These are phyloP conservation scores for Tenualosa ilisha DNA, from an alignment of 2,797 vertebrate genomes.

Conservation along the genomic window DNA sequence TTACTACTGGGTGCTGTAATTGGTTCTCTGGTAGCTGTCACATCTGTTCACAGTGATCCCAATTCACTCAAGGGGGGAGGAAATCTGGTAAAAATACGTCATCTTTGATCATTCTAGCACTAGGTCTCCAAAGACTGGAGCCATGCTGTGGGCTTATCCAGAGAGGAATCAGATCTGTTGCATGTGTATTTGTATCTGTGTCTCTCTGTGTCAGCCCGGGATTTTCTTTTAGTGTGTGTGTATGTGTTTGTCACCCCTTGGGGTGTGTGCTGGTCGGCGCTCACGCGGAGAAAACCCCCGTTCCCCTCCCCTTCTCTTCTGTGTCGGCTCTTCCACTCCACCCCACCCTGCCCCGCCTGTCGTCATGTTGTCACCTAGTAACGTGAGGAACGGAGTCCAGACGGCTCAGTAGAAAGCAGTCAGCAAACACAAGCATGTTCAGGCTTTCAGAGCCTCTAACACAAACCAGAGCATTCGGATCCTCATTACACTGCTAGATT, in stretches of 20 bases:
- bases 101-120: neutral
- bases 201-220: neutral
- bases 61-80: neutral
- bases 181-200: neutral
- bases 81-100: neutral
- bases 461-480: neutral
- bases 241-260: neutral
- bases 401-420: neutral
- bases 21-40: constrained; percentile 3
- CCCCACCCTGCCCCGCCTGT: neutral
- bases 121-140: neutral
- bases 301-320: neutral
- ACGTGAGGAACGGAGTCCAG: neutral
- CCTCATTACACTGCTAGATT: neutral
- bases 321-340: neutral
- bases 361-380: constrained; percentile 20
- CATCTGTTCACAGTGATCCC: constrained; percentile 23
- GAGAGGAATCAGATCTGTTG: constrained; percentile 9
- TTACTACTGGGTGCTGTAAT: neutral
- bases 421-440: neutral
- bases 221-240: neutral
- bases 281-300: neutral
- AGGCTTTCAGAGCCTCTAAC: neutral
- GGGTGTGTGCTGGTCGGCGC: neutral
- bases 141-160: neutral